Evolutionary conservation across 1,140 invertebrate genomes (phyloP).

Genomic region (Trialeurodes vaporariorum): DNA sequence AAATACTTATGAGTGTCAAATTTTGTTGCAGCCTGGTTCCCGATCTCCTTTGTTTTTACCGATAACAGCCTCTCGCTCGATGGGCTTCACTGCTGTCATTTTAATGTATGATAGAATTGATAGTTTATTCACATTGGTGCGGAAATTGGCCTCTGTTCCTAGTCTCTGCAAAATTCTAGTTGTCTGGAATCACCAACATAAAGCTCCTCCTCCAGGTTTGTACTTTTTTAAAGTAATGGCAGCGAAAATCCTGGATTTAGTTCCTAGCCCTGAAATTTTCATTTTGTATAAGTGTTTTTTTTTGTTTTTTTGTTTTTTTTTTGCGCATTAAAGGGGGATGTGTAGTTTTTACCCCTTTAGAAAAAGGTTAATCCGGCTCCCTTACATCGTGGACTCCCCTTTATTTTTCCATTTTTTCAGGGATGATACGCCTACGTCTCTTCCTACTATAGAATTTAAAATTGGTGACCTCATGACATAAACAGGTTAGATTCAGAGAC

Average conservation of each 20-base stretch:
- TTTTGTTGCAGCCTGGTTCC: conserved; percentile 39
- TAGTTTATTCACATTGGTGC: conserved; percentile 72
- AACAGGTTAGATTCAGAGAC: too few relatives aligned
- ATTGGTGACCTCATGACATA: too few relatives aligned
- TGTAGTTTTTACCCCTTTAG: too few relatives aligned
- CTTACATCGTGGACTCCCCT: too few relatives aligned
- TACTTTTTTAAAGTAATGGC: conserved; percentile 18
- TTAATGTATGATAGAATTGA: conserved; percentile 83
- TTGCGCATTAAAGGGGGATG: too few relatives aligned
- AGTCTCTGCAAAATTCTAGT: conserved; percentile 78
- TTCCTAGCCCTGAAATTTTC: conserved; percentile 2
- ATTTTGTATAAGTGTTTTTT: too few relatives aligned
- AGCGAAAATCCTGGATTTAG: conserved; percentile 16
- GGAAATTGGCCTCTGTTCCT: conserved; percentile 66
- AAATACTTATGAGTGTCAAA: too few relatives aligned
- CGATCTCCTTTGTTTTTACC: conserved; percentile 42
- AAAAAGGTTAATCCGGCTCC: too few relatives aligned
- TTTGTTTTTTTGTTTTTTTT: too few relatives aligned
- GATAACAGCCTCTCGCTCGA: conserved; percentile 32
- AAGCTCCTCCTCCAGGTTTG: conserved; percentile 66
- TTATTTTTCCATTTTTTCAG: too few relatives aligned
- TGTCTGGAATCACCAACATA: conserved; percentile 87
- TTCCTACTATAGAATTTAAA: too few relatives aligned
- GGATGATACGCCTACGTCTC: too few relatives aligned
- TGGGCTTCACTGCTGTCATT: conserved; percentile 86